Evolutionary conservation across 2,113 vertebrate species (phyloP), one percentile per base, ranked within the genome.

Genomic region (Grantiella picta): DNA sequence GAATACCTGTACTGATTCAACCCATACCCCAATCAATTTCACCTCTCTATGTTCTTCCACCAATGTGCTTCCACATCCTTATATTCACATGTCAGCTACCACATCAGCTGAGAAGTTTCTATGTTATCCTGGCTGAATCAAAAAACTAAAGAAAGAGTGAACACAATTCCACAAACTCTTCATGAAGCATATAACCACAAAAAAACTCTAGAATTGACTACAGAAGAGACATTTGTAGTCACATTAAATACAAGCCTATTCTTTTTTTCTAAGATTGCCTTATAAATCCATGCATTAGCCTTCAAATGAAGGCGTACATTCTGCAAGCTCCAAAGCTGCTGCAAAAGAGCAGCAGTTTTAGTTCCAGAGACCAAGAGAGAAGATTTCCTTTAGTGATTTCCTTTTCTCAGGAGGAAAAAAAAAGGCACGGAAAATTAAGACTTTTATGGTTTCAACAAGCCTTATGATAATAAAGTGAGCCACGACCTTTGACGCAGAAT

Each of bases 391-490:
- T 35, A 40, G 22, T 35, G 28, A 89, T 23, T 59, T 87, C 65
- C 42, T 86, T 42, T 56, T 14, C 40, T 3, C 0, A 0, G 8
- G 9, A 23, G 6, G 24, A 10, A 4, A 44, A 53, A 60, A n/a
- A 29, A n/a, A 25, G 27, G 12, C 1, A 1, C 53, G n/a, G 15
- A 59, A 78, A 23, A 66, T 57, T 66, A 86, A 42, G 24, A 61
- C 15, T 88, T 66, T 42, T 72, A 92, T 50, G 17, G 61, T 69
- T 90, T 71, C 31, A 78, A 47, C 31, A 87, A 71, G 12, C 29
- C 21, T 84, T 78, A 44, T 1, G 15, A 59, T 25, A 72, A 61
- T 28, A 54, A 61, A 80, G 40, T 36, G 27, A 76, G 75, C 29
- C 21, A 27, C 20, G 69, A 94, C 52, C 81, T 92, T 91, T 78